A percentile compares a stretch with the other conserved stretches of the same genome.
Conservation (phyloP, 30 jellyfish, hydroid and myxozoan genomes). For the Pseudorhiza aurosa region DNA sequence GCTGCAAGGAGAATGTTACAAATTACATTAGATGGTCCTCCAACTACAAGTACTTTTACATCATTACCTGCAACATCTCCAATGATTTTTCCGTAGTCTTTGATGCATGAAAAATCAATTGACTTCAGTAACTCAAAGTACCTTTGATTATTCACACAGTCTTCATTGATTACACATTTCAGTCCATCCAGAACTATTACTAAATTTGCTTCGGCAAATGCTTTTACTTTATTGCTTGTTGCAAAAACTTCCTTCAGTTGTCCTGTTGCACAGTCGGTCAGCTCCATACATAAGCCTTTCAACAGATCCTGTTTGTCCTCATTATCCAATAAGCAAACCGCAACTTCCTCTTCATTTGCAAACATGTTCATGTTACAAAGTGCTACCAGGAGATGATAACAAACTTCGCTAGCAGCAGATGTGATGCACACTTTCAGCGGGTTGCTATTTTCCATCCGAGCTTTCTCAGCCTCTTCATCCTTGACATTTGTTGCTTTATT, state of each 20-base stretch:
- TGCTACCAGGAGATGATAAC: slow-evolving; percentile 45
- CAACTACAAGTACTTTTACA: slow-evolving; percentile 74
- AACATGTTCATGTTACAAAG: slow-evolving; percentile 36
- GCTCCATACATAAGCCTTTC: slow-evolving; percentile 81
- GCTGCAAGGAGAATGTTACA: slow-evolving; percentile 65
- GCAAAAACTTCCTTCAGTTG: slow-evolving; percentile 46
- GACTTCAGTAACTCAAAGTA: slow-evolving; percentile 9
- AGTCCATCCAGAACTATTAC: slow-evolving; percentile 61
- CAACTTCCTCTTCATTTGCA: slow-evolving; percentile 41
- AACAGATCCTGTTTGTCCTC: slow-evolving; percentile 41
- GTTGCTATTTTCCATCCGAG: slow-evolving; percentile 13
- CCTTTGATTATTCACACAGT: not conserved
- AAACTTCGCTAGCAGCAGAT: slow-evolving; percentile 63
- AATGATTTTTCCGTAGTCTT: slow-evolving; percentile 58
- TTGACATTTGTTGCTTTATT: slow-evolving; percentile 56
- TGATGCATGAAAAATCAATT: slow-evolving; percentile 6
- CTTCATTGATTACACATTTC: slow-evolving; percentile 8
- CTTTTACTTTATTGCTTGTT: slow-evolving; percentile 41
- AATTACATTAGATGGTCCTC: slow-evolving; percentile 63
- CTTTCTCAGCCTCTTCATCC: slow-evolving; percentile 44
- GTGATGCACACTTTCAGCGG: slow-evolving; percentile 74
- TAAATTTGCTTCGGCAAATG: slow-evolving; percentile 77
- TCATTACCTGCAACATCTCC: slow-evolving; percentile 45
- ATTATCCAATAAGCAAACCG: slow-evolving; percentile 57
- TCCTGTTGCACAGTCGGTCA: slow-evolving; percentile 86